A percentile compares a stretch with the other conserved stretches of the same genome.
phyloP scores from a whole-genome alignment of 1,140 invertebrate species.

The Megalonaias nervosa region DNA sequence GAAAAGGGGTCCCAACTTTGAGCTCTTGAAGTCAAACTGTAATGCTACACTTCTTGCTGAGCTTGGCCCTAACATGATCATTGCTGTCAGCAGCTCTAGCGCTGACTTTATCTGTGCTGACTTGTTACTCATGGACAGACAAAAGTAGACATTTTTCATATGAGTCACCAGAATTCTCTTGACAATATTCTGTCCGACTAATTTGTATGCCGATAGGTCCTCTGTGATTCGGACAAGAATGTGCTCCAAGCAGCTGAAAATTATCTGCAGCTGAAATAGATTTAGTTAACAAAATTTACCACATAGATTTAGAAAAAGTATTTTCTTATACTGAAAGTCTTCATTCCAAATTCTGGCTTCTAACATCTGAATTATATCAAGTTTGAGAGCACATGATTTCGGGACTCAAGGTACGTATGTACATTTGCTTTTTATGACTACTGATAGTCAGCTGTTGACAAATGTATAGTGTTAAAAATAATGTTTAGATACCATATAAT shows the following conservation, averaged over 20 bases:
- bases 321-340: background rate
- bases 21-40: constrained; percentile 37
- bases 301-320: background rate
- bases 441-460: too few relatives aligned
- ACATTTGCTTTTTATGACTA: too few relatives aligned
- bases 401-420: too few relatives aligned
- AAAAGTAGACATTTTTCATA: constrained; percentile 16
- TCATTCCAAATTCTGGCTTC: too few relatives aligned
- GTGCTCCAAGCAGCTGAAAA: constrained; percentile 40
- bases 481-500: too few relatives aligned
- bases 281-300: background rate
- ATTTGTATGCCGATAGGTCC: constrained; percentile 29
- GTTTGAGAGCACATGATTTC: too few relatives aligned
- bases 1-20: constrained; percentile 20
- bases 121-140: constrained; percentile 36
- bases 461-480: too few relatives aligned
- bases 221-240: constrained; percentile 43
- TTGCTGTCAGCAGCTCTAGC: constrained; percentile 39
- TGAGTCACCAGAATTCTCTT: constrained; percentile 26
- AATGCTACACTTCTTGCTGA: constrained; percentile 32
- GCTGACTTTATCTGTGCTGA: constrained; percentile 36
- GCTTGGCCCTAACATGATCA: constrained; percentile 34
- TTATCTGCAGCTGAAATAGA: constrained; percentile 32
- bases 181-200: constrained; percentile 32
- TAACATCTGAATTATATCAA: too few relatives aligned